A percentile compares a stretch with the other conserved stretches of the same genome.
phyloP scores from a whole-genome alignment of 2,888 invertebrate genomes.

The Neoaliturus tenellus region DNA sequence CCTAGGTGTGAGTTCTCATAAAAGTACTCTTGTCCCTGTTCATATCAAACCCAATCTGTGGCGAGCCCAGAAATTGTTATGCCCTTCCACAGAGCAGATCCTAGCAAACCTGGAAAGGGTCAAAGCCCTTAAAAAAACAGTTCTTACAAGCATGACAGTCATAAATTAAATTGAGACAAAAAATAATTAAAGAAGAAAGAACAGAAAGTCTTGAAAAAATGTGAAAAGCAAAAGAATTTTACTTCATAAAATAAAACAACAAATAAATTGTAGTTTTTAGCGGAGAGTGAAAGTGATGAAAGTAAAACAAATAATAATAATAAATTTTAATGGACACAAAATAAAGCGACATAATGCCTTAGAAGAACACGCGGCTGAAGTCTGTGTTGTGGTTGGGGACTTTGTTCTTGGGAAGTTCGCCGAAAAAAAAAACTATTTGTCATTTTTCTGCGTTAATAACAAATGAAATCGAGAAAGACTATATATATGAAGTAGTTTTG shows the following conservation, averaged over 20 bases:
- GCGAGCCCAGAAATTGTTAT: conserved; percentile 4
- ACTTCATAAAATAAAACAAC: conserved; percentile 22
- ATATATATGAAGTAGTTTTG: conserved; percentile 27
- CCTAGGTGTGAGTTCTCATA: background rate
- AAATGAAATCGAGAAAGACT: background rate
- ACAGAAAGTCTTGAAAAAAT: background rate
- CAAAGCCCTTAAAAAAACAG: conserved; percentile 50
- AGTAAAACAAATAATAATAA: conserved; percentile 28
- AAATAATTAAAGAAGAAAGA: conserved; percentile 12
- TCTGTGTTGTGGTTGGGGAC: background rate
- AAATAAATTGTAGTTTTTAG: conserved; percentile 49
- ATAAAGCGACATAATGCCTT: no score
- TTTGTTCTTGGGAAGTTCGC: conserved; percentile 51
- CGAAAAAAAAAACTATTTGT: conserved; percentile 17
- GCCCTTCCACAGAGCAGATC: conserved; percentile 52
- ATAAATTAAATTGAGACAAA: conserved; percentile 51
- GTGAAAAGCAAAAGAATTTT: background rate
- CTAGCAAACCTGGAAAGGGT: conserved; percentile 51
- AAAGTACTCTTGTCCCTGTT: background rate
- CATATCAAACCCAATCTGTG: background rate
- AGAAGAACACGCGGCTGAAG: background rate
- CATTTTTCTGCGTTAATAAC: conserved; percentile 38
- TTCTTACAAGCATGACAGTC: conserved; percentile 54
- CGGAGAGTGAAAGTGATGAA: background rate
- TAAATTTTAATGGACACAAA: background rate